Conservation (phyloP, 2,113 vertebrate species). For the Cheirogaleus medius region DNA sequence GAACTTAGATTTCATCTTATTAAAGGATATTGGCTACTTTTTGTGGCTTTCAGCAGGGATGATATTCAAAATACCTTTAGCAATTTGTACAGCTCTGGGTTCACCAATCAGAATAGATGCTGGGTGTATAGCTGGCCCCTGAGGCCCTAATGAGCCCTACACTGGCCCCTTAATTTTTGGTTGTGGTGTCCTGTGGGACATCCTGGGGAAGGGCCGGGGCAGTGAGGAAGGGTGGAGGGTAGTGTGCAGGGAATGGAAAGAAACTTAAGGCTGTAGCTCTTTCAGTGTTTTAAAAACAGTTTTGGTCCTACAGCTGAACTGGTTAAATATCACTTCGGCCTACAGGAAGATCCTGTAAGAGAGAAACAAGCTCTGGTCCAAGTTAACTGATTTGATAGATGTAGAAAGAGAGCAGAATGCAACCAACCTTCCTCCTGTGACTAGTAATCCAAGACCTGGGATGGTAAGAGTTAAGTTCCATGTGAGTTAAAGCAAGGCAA, state of each 20-base stretch:
- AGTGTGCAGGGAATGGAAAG: not conserved
- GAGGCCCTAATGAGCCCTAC: not conserved
- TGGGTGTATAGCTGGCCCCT: not conserved
- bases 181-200: not conserved
- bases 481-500: not conserved
- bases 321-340: not conserved
- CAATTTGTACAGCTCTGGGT: not conserved
- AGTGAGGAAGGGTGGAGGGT: not conserved
- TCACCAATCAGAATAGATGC: not conserved
- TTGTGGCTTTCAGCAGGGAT: not conserved
- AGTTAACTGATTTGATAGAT: not conserved
- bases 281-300: not conserved
- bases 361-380: not conserved
- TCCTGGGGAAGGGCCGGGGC: not conserved
- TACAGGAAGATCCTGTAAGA: not conserved
- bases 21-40: not conserved
- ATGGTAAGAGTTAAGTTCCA: not conserved
- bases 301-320: not conserved
- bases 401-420: not conserved
- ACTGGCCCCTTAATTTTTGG: not conserved
- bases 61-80: not conserved
- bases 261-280: not conserved
- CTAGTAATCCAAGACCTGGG: not conserved
- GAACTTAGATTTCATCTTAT: slow-evolving; percentile 25
- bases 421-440: not conserved